A percentile compares a stretch with the other conserved stretches of the same genome.
These are phyloP conservation scores for Leptatherina wallacei DNA, from an alignment of 2,797 vertebrate genomes.

Conservation along the genomic window DNA sequence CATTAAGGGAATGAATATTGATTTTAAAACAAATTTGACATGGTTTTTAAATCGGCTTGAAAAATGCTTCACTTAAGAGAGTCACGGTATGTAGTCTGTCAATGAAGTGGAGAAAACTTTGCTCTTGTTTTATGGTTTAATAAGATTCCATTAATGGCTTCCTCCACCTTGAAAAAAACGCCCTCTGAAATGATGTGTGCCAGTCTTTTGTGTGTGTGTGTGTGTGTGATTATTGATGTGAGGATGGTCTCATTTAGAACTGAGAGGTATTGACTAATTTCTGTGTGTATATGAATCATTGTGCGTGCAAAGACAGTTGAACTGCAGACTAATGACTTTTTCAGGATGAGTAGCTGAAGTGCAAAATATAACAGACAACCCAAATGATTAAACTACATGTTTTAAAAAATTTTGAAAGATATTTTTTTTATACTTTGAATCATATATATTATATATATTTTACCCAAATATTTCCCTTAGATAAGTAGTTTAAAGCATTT, in stretches of 20 bases:
- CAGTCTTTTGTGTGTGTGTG: slow-evolving; percentile 12
- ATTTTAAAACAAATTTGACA: slow-evolving; percentile 81
- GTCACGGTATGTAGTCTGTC: slow-evolving; percentile 67
- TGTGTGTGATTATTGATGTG: slow-evolving; percentile 42
- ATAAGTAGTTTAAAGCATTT: slow-evolving; percentile 41
- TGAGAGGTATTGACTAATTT: slow-evolving; percentile 41
- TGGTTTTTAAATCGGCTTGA: slow-evolving; percentile 75
- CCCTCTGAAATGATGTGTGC: slow-evolving; percentile 49
- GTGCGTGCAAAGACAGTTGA: slow-evolving; percentile 25
- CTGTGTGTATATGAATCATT: slow-evolving; percentile 11
- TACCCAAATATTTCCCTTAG: slow-evolving; percentile 42
- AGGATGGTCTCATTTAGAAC: slow-evolving; percentile 38
- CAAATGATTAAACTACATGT: slow-evolving; percentile 48
- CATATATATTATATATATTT: slow-evolving; percentile 9
- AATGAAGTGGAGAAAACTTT: slow-evolving; percentile 69
- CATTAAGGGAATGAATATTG: slow-evolving; percentile 80
- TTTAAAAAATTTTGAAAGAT: slow-evolving; percentile 15
- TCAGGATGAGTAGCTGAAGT: slow-evolving; percentile 56
- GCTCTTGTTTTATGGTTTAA: slow-evolving; percentile 77
- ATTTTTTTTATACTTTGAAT: not conserved
- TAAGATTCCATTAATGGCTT: slow-evolving; percentile 72
- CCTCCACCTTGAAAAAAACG: slow-evolving; percentile 71
- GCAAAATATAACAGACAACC: slow-evolving; percentile 56
- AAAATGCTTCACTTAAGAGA: slow-evolving; percentile 73
- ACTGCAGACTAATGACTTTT: slow-evolving; percentile 65